Conservation (phyloP, 35 echinoderm and acorn worm genomes). For the Apostichopus parvimensis region DNA sequence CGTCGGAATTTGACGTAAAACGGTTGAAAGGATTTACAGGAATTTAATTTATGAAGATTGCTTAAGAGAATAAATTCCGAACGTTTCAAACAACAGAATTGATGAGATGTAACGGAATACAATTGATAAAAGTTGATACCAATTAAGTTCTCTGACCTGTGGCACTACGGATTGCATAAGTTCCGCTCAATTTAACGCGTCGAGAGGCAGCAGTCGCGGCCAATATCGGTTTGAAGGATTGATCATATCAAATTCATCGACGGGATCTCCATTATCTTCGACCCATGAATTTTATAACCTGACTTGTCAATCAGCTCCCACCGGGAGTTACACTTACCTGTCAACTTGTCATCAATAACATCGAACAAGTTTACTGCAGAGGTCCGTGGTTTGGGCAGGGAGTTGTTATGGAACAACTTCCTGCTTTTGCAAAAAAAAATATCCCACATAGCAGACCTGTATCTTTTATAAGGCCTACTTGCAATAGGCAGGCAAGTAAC, state of each 20-base stretch:
- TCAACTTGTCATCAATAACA: no score
- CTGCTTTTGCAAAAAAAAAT: no score
- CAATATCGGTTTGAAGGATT: conserved; percentile 1
- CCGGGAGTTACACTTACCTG: conserved; percentile 3
- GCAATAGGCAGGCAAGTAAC: no score
- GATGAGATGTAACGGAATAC: not conserved
- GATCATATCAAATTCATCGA: conserved; percentile 6
- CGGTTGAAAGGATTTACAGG: not conserved
- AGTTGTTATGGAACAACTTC: no score
- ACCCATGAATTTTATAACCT: conserved; percentile 20
- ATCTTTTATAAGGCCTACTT: no score
- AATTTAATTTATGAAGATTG: not conserved
- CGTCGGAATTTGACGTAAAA: conserved; percentile 11
- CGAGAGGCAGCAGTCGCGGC: not conserved
- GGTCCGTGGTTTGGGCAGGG: no score
- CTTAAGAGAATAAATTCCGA: conserved; percentile 18
- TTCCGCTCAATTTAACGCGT: conserved; percentile 46
- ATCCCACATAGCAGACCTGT: no score
- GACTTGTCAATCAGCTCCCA: conserved; percentile 26
- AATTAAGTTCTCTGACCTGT: conserved; percentile 34
- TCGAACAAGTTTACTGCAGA: no score
- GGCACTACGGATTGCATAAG: conserved; percentile 24
- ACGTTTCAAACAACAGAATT: not conserved
- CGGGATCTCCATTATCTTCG: not conserved
- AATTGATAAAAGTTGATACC: conserved; percentile 24